phyloP scores from a whole-genome alignment of 2,888 invertebrate species.

The Lacanobia oleracea region DNA sequence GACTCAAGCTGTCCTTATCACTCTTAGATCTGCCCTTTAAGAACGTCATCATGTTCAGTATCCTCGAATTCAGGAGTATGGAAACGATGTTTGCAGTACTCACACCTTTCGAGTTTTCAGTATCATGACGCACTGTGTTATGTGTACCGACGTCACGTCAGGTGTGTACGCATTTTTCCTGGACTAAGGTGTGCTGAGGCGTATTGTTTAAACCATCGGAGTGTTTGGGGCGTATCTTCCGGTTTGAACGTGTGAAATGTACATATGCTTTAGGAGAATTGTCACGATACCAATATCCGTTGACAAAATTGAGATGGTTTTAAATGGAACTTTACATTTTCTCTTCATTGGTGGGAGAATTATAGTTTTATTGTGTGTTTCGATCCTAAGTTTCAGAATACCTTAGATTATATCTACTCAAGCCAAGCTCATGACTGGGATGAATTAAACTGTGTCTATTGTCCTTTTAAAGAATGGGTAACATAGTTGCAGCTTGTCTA shows the following conservation, averaged over 20 bases:
- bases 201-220: slow-evolving; percentile 64
- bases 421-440: too few species aligned
- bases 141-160: slow-evolving; percentile 17
- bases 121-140: slow-evolving; percentile 38
- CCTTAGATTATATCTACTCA: neutral
- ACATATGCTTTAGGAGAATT: slow-evolving; percentile 30
- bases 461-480: too few species aligned
- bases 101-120: slow-evolving; percentile 27
- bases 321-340: neutral
- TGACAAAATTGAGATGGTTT: slow-evolving; percentile 13
- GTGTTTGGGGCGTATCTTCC: slow-evolving; percentile 43
- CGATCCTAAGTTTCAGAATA: neutral
- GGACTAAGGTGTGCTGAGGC: slow-evolving; percentile 58
- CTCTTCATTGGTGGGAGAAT: neutral
- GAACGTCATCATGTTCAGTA: neutral
- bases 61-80: neutral
- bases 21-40: neutral
- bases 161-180: slow-evolving; percentile 43
- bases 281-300: slow-evolving; percentile 41
- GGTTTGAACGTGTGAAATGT: slow-evolving; percentile 50
- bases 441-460: neutral
- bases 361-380: neutral
- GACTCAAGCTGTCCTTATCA: neutral
- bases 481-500: neutral
- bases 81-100: slow-evolving; percentile 8